These are phyloP conservation scores for Ifrita kowaldi DNA, from an alignment of 2,113 vertebrate species.

Conservation along the genomic window DNA sequence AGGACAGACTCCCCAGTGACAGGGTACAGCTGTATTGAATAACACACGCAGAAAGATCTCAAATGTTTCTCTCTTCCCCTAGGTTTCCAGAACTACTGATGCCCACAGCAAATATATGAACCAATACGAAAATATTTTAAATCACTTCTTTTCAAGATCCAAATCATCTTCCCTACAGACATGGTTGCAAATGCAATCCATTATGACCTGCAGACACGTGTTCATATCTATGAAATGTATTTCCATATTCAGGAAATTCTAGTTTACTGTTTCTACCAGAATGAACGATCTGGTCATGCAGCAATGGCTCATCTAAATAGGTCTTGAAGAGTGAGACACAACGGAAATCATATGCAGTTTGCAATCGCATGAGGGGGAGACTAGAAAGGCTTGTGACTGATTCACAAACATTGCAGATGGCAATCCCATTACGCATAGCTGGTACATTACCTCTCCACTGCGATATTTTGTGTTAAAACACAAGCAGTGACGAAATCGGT, in stretches of 20 bases:
- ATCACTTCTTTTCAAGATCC: not conserved
- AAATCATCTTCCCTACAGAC: not conserved
- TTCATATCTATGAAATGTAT: not conserved
- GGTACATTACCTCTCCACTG: not conserved
- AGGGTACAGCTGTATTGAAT: not conserved
- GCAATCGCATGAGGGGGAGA: accelerated
- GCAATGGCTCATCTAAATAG: not conserved
- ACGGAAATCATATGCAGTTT: not conserved
- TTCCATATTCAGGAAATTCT: not conserved
- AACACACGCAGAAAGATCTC: not conserved
- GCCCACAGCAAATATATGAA: not conserved
- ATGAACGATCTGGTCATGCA: not conserved
- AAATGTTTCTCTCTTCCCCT: not conserved
- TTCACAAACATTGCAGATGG: not conserved
- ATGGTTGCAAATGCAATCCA: not conserved
- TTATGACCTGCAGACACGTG: not conserved
- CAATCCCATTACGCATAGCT: not conserved
- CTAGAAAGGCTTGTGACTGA: not conserved
- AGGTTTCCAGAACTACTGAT: not conserved
- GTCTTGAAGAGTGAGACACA: not conserved
- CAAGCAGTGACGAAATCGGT: not conserved
- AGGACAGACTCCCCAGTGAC: not conserved
- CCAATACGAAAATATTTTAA: not conserved
- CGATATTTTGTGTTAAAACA: not conserved
- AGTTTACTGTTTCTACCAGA: not conserved